A percentile compares a stretch with the other conserved stretches of the same genome.
Evolutionary conservation across 92 coral and sea anemone species (phyloP).

Genomic region (Bergia puertoricense): DNA sequence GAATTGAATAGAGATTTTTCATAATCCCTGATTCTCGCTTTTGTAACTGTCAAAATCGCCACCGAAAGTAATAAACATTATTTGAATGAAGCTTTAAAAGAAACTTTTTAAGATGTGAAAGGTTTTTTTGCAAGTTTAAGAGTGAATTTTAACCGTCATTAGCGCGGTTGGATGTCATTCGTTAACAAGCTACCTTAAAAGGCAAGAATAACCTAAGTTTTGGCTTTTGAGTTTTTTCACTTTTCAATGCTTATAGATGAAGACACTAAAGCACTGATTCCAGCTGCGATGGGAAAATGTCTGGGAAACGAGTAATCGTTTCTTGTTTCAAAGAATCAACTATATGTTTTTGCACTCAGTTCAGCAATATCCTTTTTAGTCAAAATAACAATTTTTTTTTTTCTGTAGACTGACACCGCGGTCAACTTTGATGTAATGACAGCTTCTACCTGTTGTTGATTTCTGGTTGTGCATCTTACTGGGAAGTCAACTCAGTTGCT

Average conservation of each 20-base stretch:
- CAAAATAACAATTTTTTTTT: neutral
- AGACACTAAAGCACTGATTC: neutral
- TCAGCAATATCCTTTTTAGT: neutral
- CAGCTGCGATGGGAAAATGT: neutral
- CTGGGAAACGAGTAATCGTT: neutral
- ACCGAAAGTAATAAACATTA: neutral
- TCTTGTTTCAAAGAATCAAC: neutral
- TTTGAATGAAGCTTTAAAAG: slow-evolving; percentile 13
- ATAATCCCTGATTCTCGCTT: slow-evolving; percentile 18
- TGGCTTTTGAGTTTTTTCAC: neutral
- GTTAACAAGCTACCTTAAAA: neutral
- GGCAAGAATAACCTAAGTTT: neutral
- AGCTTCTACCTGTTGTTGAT: neutral
- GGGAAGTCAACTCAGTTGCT: slow-evolving; percentile 31
- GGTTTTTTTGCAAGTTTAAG: neutral
- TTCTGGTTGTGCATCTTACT: neutral
- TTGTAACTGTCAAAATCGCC: slow-evolving; percentile 22
- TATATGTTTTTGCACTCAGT: neutral
- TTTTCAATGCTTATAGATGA: neutral
- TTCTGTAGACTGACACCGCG: slow-evolving; percentile 1
- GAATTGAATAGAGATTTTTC: slow-evolving; percentile 3
- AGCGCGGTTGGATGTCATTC: neutral
- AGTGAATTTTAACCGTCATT: neutral
- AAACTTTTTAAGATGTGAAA: neutral
- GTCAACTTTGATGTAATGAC: neutral